Evolutionary conservation across 1,140 invertebrate genomes (phyloP), one percentile per base, ranked within the genome.

Genomic region (Pseudomyrmex pallidus): DNA sequence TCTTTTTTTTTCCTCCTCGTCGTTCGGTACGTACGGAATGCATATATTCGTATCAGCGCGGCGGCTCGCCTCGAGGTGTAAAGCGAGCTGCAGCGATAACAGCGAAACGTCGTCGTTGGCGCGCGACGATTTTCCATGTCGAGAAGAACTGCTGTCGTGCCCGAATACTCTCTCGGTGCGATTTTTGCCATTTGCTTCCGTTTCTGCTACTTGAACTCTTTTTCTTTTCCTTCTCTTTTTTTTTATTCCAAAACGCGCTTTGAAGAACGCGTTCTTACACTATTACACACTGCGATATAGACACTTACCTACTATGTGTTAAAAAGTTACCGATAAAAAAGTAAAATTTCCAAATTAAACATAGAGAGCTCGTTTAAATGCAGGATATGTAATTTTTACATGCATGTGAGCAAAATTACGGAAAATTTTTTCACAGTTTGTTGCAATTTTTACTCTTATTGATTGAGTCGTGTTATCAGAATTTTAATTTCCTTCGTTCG

Each of bases 81-180:
- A 87, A 84, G 76, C 67, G 85, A 84, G 61, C 44, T 17, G 17
- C 56, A 83, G 84, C 68, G 84, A 86, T 86, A 86, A 86, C 84
- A 48, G 48, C 10, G 62, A 74, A 82, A 86, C 72, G 85, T 83
- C 48, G 48, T 10, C 35, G 56, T 70, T 56, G 50, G 64, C 57
- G 50, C 44, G 52, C 50, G 50, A 70, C 70, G 46, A 85, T 73
- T 86, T 87, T 67, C 44, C 52, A 80, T 17, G 52, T 56, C 62
- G 10, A n/a, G 46, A 64, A 68, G 56, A 78, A 66, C 22, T 20
- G 35, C 15, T 3, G 22, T 66, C 62, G 22, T n/a, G 20, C 12
- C 50, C 52, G 20, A 78, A 78, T 35, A 50, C 12, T 78, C 74
- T 13, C 9, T 8, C 17, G 25, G 13, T 20, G 35, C 35, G 35